A percentile compares a stretch with the other conserved stretches of the same genome.
phyloP scores from a whole-genome alignment of 2,113 vertebrate species.

The Sander vitreus region DNA sequence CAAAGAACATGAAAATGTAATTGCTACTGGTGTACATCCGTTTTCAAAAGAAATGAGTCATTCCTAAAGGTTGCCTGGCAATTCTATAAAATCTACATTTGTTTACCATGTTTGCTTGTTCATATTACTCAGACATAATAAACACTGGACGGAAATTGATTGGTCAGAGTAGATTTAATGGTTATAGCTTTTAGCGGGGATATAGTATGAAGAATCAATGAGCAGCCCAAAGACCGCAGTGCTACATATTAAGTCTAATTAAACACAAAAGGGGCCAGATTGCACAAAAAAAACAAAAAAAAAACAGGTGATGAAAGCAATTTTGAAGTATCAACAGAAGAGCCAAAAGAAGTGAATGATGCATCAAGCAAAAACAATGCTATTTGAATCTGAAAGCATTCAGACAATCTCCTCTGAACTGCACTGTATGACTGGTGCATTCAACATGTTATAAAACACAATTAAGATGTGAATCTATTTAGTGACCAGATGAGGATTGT shows the following conservation, averaged over 20 bases:
- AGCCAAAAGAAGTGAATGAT: slow-evolving; percentile 47
- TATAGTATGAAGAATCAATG: slow-evolving; percentile 44
- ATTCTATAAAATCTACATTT: slow-evolving; percentile 33
- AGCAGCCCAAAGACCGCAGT: slow-evolving; percentile 40
- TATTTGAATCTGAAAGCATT: slow-evolving; percentile 38
- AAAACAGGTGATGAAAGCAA: slow-evolving; percentile 66
- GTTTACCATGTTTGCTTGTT: slow-evolving; percentile 34
- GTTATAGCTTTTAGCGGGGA: slow-evolving; percentile 20
- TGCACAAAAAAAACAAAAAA: slow-evolving; percentile 50
- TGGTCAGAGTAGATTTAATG: slow-evolving; percentile 42
- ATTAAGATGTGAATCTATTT: slow-evolving; percentile 11
- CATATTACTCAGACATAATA: slow-evolving; percentile 36
- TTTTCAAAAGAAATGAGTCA: slow-evolving; percentile 34
- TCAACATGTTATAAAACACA: slow-evolving; percentile 17
- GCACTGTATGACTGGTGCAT: slow-evolving; percentile 14
- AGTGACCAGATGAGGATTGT: background rate
- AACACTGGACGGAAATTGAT: slow-evolving; percentile 54
- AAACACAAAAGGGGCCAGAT: slow-evolving; percentile 61
- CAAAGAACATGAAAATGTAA: slow-evolving; percentile 58
- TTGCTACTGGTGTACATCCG: slow-evolving; percentile 34
- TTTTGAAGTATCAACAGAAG: slow-evolving; percentile 41
- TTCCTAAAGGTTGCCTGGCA: slow-evolving; percentile 28
- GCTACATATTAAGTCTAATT: slow-evolving; percentile 54
- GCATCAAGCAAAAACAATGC: slow-evolving; percentile 45
- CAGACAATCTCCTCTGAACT: slow-evolving; percentile 24